Evolutionary conservation across 2,113 vertebrate species (phyloP), one percentile per base, ranked within the genome.

Genomic region (Panthera uncia): DNA sequence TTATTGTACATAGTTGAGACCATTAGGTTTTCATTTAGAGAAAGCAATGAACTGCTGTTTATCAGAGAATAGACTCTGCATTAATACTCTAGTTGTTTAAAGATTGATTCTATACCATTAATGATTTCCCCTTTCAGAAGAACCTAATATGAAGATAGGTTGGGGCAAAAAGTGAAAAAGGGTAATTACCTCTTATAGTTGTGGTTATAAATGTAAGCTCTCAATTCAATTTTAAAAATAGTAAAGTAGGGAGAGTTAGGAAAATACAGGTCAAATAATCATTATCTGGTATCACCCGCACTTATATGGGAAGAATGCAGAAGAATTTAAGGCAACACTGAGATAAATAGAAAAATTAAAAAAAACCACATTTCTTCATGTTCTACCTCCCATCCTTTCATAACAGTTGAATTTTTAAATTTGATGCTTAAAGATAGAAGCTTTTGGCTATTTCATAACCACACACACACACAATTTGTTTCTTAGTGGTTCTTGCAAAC

Each of bases 121-220:
- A 79, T 94, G 94, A 79, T 93, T 85, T 48, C n/a, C 61, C 8
- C 18, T 23, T 91, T 91, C 63, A 97, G 31, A 76, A 90, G 81
- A 96, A 33, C 12, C 31, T 92, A 76, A 36, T 38, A 6, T 81
- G 45, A 92, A 94, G n/a, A 81, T 33, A 71, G 36, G 8, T 63
- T 48, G 10, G 65, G 11, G 38, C n/a, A 91, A 84, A 97, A 82
- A 31, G 23, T 83, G 45, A 91, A 21, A 97, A 95, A 79, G 19
- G 7, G 13, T 12, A 93, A 74, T 63, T 82, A 50, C 33, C 48
- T 96, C 41, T 94, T 97, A 7, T 88, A 76, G n/a, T n/a, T 94
- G 18, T 83, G 33, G 74, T 89, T 96, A 82, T 78, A 91, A 94
- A 95, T 27, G 16, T 81, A 1, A 65, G 21, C 21, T 84, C 9